Conservation (phyloP, 2,888 invertebrate genomes). For the Vanessa cardui region DNA sequence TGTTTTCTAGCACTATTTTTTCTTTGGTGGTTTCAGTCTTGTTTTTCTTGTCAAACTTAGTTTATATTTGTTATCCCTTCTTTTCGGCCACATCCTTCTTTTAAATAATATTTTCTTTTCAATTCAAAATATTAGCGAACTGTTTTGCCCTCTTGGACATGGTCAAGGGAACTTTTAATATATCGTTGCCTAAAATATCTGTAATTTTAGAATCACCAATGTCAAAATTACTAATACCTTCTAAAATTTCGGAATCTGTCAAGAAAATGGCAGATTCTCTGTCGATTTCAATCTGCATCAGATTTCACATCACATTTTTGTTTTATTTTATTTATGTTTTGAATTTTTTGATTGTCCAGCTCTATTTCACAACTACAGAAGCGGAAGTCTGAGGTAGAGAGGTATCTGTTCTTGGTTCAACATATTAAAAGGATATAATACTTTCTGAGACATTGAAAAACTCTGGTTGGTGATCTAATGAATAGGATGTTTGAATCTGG, state of each 20-base stretch:
- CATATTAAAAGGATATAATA: constrained; percentile 5
- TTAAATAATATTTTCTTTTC: neutral
- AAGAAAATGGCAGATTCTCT: constrained; percentile 6
- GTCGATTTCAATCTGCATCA: constrained; percentile 4
- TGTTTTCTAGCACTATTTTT: no score
- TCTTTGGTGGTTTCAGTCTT: no score
- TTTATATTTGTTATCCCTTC: no score
- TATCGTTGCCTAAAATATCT: neutral
- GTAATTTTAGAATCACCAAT: constrained; percentile 18
- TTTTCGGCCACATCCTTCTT: neutral
- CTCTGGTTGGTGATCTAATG: constrained; percentile 33
- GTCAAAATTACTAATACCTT: constrained; percentile 9
- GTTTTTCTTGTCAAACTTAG: no score
- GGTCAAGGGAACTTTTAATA: neutral
- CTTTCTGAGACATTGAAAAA: constrained; percentile 16
- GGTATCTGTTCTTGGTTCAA: constrained; percentile 15
- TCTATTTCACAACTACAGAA: constrained; percentile 4
- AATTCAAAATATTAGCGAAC: neutral
- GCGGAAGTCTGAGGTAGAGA: neutral
- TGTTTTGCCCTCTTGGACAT: neutral
- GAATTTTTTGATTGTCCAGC: constrained; percentile 10
- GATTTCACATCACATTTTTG: constrained; percentile 8
- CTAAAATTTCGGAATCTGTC: constrained; percentile 14
- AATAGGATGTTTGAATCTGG: neutral
- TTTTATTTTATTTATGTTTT: neutral